Evolutionary conservation across 2,888 invertebrate genomes (phyloP), one percentile per base, ranked within the genome.

Genomic region (Conus canariensis): DNA sequence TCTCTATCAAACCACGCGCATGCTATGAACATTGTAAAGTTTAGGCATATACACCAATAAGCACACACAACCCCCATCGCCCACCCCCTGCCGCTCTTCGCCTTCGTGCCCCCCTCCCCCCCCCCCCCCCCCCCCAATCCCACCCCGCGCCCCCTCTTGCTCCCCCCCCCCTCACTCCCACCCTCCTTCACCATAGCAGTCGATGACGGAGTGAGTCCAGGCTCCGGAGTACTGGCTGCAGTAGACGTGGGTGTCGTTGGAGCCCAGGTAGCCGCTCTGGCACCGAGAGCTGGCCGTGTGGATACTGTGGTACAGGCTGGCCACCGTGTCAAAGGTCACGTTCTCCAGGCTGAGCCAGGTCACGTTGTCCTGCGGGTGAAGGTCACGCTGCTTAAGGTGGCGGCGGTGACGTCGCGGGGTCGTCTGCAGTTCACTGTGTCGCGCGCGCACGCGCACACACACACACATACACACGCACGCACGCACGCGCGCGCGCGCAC

Each of bases 341-440:
- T 64, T 64, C 12, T 64, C 64, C 10, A 64, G 64, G 64, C 12
- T 16, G 16, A 64, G 12, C 12, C 12, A 64, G 64, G 12, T 64
- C 64, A 64, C 64, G 64, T 64, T 64, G 64, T 64, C 64, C 64
- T 64, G 64, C 2, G 64, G 64, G 64, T 16, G 64, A 64, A 64
- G 64, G 64, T 6, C 25, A 67, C 7, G 45, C 8, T 19, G 16
- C 19, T 45, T 19, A 64, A n/a, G 45, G 4, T 30, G 22, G 86
- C 67, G 30, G 6, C 25, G 19, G 86, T 86, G 45, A 59, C 86
- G 30, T 67, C 30, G 67, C 86, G 86, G 25, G 64, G 60, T 8
- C 67, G 14, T 14, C 86, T 9, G 86, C 86, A 86, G 45, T 86
- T 86, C 86, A 86, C 86, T 86, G 67, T 4, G 45, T 25, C 30